Conservation (phyloP, 2,113 vertebrate species). For the Stomatorhinus ivindoensis region DNA sequence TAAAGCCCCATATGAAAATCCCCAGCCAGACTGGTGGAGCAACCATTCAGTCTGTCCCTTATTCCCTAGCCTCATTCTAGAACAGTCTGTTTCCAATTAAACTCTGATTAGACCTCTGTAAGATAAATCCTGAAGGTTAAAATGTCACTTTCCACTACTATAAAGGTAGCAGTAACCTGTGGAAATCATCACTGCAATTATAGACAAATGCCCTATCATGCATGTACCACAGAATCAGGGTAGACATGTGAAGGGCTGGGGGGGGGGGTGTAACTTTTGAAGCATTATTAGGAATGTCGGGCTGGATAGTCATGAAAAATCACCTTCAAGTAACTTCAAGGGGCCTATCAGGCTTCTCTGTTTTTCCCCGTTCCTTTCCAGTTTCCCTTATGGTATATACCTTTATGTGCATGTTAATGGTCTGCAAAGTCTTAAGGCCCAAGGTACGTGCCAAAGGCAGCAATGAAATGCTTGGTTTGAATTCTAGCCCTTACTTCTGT, state of each 20-base stretch:
- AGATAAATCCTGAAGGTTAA: conserved; percentile 26
- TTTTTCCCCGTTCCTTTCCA: background rate
- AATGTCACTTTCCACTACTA: conserved; percentile 18
- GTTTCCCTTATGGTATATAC: background rate
- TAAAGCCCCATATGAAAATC: conserved; percentile 10
- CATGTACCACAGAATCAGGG: background rate
- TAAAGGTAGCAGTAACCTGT: conserved; percentile 1
- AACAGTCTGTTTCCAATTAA: conserved; percentile 26
- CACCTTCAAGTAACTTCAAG: background rate
- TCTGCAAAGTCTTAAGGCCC: background rate
- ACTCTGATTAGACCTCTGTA: conserved; percentile 26
- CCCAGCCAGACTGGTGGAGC: conserved; percentile 2
- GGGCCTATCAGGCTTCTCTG: background rate
- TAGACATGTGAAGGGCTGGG: background rate
- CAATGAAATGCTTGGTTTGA: background rate
- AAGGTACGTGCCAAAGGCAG: background rate
- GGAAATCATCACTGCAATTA: background rate
- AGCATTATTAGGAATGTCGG: background rate
- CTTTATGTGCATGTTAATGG: background rate
- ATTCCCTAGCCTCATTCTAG: conserved; percentile 25
- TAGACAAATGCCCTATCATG: background rate
- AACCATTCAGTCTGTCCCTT: conserved; percentile 9
- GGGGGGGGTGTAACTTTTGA: background rate
- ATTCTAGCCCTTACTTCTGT: background rate
- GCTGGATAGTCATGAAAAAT: background rate